Evolutionary conservation across 2,113 vertebrate genomes (phyloP), one percentile per base, ranked within the genome.

Genomic region (Pelecanoides urinatrix): DNA sequence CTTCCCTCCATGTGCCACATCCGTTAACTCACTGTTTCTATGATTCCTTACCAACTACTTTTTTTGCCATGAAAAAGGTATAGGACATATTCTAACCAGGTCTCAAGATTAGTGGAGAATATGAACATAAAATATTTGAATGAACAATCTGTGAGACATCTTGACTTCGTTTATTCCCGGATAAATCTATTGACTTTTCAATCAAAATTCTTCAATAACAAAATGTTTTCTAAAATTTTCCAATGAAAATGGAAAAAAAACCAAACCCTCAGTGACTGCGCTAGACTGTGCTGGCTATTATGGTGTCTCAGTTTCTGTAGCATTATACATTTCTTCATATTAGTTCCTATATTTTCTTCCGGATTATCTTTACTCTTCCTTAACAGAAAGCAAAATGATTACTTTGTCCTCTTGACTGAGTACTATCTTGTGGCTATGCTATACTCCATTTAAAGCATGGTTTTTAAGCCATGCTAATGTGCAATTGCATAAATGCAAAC

Each of bases 401-500:
- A 16, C 23, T 65, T 81, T 78, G 40, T 78, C 40, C 26, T 80
- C 40, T 49, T 88, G 27, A 59, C 15, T 78, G 52, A 86, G 8
- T 53, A 53, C 34, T 68, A 13, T 67, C 59, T 84, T 73, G 38
- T 56, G 59, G 30, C 8, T 77, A 26, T 27, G 59, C 15, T 61
- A 59, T n/a, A 84, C 26, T 56, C 52, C 44, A 66, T 84, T 80
- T 95, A 86, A 66, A 88, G 16, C 36, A 70, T 0, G 1, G 45
- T 67, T 89, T 96, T 96, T 85, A 78, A 94, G 45, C 3, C 10
- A 56, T n/a, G 36, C 8, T 52, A 73, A 88, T 74, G 53, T 91
- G 34, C 42, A 86, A 88, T 87, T 73, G 15, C 42, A 86, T 93
- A 76, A 97, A 92, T 74, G 65, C 59, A 96, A 93, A 92, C 50